Conservation (phyloP, 2,888 invertebrate species). For the Nysson spinosus region DNA sequence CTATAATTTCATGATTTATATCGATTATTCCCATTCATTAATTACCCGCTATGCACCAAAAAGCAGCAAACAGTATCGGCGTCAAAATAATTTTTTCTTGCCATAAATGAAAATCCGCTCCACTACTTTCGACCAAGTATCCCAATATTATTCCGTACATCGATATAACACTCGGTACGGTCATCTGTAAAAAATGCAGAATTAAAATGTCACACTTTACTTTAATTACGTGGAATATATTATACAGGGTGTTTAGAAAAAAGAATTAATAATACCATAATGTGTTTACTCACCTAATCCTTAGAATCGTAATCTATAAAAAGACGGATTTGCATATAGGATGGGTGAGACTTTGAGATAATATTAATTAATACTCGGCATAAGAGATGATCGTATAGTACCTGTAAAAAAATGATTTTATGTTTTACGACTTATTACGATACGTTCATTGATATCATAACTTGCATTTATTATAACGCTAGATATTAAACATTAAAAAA, state of each 20-base stretch:
- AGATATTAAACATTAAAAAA: not conserved
- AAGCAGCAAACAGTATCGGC: conserved; percentile 81
- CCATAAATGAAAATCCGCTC: conserved; percentile 77
- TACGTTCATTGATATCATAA: not conserved
- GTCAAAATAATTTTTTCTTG: conserved; percentile 81
- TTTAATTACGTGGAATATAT: not conserved
- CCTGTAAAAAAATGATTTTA: conserved; percentile 35
- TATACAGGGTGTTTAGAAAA: conserved; percentile 42
- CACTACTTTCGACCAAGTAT: conserved; percentile 46
- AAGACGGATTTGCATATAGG: not conserved
- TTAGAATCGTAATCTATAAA: conserved; percentile 7
- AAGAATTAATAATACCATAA: not conserved
- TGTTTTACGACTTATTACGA: not conserved
- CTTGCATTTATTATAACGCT: not conserved
- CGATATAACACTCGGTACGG: conserved; percentile 68
- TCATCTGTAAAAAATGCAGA: conserved; percentile 63
- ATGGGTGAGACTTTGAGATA: conserved; percentile 8
- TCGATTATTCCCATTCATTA: not conserved
- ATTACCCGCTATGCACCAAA: conserved; percentile 79
- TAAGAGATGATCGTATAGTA: conserved; percentile 9
- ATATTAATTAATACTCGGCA: not conserved
- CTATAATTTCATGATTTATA: not conserved
- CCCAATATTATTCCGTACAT: conserved; percentile 69
- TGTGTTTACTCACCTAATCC: conserved; percentile 28
- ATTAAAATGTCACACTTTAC: not conserved